Percentiles rank a stretch among this genome's conserved stretches.
These are phyloP conservation scores for Puffinus mauretanicus DNA, from an alignment of 2,113 vertebrate genomes.

Conservation along the genomic window DNA sequence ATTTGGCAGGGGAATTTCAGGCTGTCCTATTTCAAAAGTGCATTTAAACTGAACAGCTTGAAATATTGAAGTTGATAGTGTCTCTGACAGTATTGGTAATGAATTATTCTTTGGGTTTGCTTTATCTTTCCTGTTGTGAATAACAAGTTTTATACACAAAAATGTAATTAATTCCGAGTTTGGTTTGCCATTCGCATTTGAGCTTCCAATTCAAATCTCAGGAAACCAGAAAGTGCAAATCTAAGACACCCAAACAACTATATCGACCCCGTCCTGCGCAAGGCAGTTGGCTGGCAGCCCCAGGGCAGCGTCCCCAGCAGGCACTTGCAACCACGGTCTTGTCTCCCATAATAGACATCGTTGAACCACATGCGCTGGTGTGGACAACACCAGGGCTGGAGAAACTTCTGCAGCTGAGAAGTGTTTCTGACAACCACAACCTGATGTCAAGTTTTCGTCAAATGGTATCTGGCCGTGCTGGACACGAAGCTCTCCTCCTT, in stretches of 20 bases:
- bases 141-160: neutral
- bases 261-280: neutral
- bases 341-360: neutral
- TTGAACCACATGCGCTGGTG: neutral
- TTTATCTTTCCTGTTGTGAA: neutral
- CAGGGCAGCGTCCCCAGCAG: neutral
- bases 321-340: neutral
- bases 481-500: neutral
- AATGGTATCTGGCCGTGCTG: accelerated
- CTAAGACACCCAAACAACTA: neutral
- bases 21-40: neutral
- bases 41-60: neutral
- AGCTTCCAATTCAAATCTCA: neutral
- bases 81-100: neutral
- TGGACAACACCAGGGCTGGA: neutral
- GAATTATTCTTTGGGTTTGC: neutral
- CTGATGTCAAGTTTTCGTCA: neutral
- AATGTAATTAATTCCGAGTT: neutral
- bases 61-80: neutral
- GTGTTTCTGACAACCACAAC: neutral
- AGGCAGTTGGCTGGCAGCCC: neutral
- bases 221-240: neutral
- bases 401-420: neutral
- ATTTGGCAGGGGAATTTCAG: conserved; percentile 31
- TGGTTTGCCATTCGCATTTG: neutral